Base-by-base conservation (phyloP, 2,888 invertebrate genomes). In the Chalcosyrphus nemorum region DNA sequence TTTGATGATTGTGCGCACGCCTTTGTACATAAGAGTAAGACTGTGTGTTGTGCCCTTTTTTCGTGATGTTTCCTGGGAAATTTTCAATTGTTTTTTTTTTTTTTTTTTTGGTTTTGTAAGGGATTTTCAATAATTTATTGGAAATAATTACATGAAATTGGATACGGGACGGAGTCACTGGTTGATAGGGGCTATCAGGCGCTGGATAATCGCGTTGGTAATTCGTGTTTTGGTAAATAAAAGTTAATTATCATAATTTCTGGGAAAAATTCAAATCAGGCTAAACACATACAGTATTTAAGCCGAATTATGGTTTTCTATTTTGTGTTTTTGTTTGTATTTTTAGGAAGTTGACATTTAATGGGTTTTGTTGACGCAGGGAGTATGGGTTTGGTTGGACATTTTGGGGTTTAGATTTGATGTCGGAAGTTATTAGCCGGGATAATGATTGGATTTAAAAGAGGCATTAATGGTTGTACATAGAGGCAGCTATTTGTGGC, bases 121-220 rank as follows among this genome's bases (percentile, higher is more conserved):
- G 54, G 43, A 74, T 61, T 81, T n/a, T 81, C 54, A 63, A 56
- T 74, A 66, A 78, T 72, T 78, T 65, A 72, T 72, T 72, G 38
- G 45, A n/a, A 59, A 63, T 47, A 47, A 63, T 45, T 27, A 59
- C 41, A 57, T 41, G 63, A 63, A 70, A 61, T 66, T 19, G 27
- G 70, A 70, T 50, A 71, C 19, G 7, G 5, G 13, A 15, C 17
- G 4, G 13, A 32, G n/a, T 13, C 11, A 45, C n/a, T 47, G n/a
- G n/a, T 41, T 43, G 41, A 15, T 17, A 32, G 7, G 17, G 24
- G n/a, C n/a, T 41, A 19, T 32, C 24, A 6, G n/a, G n/a, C n/a
- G 32, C 32, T 21, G 38, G 35, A 43, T 54, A 66, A 61, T 63
- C 24, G 52, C 24, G 52, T n/a, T 7, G 17, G n/a, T 29, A 11